These are phyloP conservation scores for Drosophila antonietae DNA, from an alignment of 2,888 invertebrate genomes.

Conservation along the genomic window DNA sequence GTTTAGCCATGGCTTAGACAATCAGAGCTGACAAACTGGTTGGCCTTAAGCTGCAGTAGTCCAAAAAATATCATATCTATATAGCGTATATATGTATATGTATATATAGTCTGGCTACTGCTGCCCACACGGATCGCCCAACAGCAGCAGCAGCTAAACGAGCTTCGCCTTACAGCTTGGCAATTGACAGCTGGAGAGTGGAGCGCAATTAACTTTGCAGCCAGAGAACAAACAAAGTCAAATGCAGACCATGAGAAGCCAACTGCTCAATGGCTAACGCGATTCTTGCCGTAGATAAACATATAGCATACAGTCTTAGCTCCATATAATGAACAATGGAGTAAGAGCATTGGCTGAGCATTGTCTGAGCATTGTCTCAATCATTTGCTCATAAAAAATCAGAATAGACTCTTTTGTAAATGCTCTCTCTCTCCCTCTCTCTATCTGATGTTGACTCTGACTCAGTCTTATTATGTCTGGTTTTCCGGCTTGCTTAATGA, in stretches of 20 bases:
- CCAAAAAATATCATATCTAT: conserved; percentile 5
- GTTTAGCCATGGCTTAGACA: conserved; percentile 49
- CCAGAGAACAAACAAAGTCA: conserved; percentile 44
- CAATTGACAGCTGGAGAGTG: conserved; percentile 56
- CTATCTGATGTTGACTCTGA: background rate
- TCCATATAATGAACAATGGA: background rate
- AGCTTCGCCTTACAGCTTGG: conserved; percentile 38
- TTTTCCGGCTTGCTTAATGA: background rate
- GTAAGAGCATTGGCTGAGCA: background rate
- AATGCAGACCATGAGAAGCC: conserved; percentile 21
- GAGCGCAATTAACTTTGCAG: conserved; percentile 58
- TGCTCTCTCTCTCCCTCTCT: no score
- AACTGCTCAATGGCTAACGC: conserved; percentile 21
- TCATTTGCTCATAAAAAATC: background rate
- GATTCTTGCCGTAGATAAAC: conserved; percentile 33
- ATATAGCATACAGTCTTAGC: background rate
- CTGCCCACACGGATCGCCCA: conserved; percentile 38
- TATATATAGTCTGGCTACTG: conserved; percentile 1
- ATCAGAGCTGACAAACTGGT: conserved; percentile 45
- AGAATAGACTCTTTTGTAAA: background rate
- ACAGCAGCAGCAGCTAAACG: conserved; percentile 33
- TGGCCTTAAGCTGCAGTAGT: conserved; percentile 47
- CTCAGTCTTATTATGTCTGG: background rate
- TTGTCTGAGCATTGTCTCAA: background rate
- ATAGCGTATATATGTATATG: background rate